These are phyloP conservation scores for Premnoplex brunnescens DNA, from an alignment of 2,797 vertebrate genomes.

Conservation along the genomic window DNA sequence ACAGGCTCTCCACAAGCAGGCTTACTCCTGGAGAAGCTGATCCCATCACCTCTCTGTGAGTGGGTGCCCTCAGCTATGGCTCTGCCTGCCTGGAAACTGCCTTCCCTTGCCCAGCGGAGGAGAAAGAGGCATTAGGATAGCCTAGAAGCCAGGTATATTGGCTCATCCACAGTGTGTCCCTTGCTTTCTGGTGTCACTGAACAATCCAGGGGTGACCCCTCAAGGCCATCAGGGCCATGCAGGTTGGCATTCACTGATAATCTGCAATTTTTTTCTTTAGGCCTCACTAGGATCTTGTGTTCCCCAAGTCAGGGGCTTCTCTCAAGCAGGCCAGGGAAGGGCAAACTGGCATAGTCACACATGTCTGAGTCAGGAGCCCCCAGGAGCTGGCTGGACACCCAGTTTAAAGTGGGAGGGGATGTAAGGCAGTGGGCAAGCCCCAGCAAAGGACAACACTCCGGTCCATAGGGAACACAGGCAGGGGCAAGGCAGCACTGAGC, in stretches of 20 bases:
- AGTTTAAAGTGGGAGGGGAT: background rate
- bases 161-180: background rate
- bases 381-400: background rate
- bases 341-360: rapidly evolving
- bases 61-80: background rate
- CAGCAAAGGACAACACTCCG: background rate
- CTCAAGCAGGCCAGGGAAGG: background rate
- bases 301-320: background rate
- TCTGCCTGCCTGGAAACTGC: background rate
- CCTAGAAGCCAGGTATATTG: background rate
- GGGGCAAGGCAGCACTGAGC: background rate
- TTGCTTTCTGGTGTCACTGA: background rate
- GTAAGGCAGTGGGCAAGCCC: background rate
- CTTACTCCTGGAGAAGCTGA: background rate
- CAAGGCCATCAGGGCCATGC: too few relatives aligned
- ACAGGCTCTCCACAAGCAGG: background rate
- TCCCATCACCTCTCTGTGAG: background rate
- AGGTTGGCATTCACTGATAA: background rate
- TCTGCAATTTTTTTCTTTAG: background rate
- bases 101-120: background rate
- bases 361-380: rapidly evolving
- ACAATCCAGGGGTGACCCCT: background rate
- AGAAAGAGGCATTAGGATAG: background rate
- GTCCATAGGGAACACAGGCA: background rate
- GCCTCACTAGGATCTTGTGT: background rate